Conservation (phyloP, 1,140 invertebrate genomes). For the Drosophila lacertosa region DNA sequence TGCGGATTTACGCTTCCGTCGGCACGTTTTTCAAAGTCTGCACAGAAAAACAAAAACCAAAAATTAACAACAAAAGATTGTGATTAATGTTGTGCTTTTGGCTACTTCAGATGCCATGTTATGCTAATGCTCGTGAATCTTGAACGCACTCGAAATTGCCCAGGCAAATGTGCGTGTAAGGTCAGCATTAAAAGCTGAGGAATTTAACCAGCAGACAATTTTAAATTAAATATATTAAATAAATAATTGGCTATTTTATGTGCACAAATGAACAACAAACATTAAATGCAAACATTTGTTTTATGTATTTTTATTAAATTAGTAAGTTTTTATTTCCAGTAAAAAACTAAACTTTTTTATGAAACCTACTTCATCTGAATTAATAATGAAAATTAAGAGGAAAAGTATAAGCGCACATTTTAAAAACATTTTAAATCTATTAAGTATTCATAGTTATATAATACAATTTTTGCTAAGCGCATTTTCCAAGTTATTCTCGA, state of each 20-base stretch:
- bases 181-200: conserved; percentile 16
- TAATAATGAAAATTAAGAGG: too few relatives aligned
- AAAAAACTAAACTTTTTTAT: too few relatives aligned
- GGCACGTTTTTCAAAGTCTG: conserved; percentile 25
- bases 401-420: too few relatives aligned
- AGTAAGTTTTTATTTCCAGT: too few relatives aligned
- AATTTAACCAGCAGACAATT: background rate
- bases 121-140: conserved; percentile 15
- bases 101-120: conserved; percentile 7
- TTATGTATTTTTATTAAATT: too few relatives aligned
- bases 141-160: conserved; percentile 24
- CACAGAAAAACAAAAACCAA: background rate
- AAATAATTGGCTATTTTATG: background rate
- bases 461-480: too few relatives aligned
- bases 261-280: too few relatives aligned
- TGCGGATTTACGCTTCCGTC: conserved; percentile 42
- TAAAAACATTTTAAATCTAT: too few relatives aligned
- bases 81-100: conserved; percentile 38
- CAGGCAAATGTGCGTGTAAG: conserved; percentile 37
- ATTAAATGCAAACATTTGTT: too few relatives aligned
- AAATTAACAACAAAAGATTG: conserved; percentile 12
- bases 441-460: too few relatives aligned
- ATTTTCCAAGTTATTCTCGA: too few relatives aligned
- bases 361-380: too few relatives aligned
- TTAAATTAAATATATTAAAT: conserved; percentile 6